A percentile compares a stretch with the other conserved stretches of the same genome.
phyloP scores from a whole-genome alignment of 1,140 invertebrate species.

The Radopholus similis region DNA sequence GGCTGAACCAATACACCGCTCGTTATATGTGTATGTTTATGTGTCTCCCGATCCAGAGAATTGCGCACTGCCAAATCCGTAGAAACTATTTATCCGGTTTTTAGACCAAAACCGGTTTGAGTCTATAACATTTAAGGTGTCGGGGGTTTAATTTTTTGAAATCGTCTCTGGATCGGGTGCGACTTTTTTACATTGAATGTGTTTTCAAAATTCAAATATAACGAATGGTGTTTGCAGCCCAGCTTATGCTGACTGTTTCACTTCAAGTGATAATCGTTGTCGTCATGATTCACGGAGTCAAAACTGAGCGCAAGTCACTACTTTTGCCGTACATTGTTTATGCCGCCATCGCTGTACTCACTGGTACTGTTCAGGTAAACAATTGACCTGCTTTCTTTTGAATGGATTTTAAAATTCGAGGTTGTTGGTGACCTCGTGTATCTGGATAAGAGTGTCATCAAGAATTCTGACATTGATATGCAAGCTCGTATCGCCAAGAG shows the following conservation, averaged over 20 bases:
- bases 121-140: no score
- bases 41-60: no score
- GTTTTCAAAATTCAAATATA: background rate
- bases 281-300: conserved; percentile 55
- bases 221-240: conserved; percentile 34
- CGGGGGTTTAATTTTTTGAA: background rate
- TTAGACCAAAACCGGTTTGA: no score
- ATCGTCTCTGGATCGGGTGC: background rate
- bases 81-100: no score
- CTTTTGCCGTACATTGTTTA: conserved; percentile 57
- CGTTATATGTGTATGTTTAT: conserved; percentile 47
- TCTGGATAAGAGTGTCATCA: conserved; percentile 27
- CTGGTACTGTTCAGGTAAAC: conserved; percentile 48
- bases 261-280: conserved; percentile 54
- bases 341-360: conserved; percentile 49
- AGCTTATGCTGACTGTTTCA: conserved; percentile 46
- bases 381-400: background rate
- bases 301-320: conserved; percentile 44
- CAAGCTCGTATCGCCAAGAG: background rate
- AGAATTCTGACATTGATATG: conserved; percentile 15
- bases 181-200: background rate
- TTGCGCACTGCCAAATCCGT: no score
- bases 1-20: conserved; percentile 51
- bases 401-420: background rate
- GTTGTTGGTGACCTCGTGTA: conserved; percentile 27